Conservation (phyloP, 1,140 invertebrate genomes). For the Drosophila sechellia region DNA sequence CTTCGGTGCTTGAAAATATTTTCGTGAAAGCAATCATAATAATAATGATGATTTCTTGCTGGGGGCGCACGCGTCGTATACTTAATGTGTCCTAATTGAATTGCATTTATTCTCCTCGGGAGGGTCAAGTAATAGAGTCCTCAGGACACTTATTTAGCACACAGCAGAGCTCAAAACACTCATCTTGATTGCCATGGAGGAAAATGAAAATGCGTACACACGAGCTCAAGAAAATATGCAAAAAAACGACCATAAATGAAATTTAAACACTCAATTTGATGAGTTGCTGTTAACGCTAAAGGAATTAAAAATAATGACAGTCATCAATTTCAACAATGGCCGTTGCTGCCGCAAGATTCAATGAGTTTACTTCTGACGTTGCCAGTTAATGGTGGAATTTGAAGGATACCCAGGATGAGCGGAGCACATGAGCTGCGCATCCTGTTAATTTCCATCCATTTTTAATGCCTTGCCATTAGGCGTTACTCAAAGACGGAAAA, state of each 20-base stretch:
- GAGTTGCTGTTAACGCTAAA: slow-evolving; percentile 77
- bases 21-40: slow-evolving; percentile 27
- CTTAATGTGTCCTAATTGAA: slow-evolving; percentile 65
- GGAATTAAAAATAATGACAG: slow-evolving; percentile 74
- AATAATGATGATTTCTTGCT: slow-evolving; percentile 36
- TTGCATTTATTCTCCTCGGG: slow-evolving; percentile 53
- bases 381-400: slow-evolving; percentile 17
- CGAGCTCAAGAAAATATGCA: slow-evolving; percentile 39
- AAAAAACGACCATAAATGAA: slow-evolving; percentile 62
- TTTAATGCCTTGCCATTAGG: slow-evolving; percentile 69
- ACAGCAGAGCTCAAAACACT: slow-evolving; percentile 46
- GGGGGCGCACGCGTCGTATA: slow-evolving; percentile 36
- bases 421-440: slow-evolving; percentile 38
- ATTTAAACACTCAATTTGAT: slow-evolving; percentile 80
- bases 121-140: slow-evolving; percentile 32
- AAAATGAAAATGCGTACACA: slow-evolving; percentile 16
- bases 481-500: slow-evolving; percentile 6
- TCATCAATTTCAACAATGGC: slow-evolving; percentile 64
- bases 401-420: slow-evolving; percentile 12
- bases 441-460: slow-evolving; percentile 71
- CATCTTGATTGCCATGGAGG: slow-evolving; percentile 62
- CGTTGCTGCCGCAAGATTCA: slow-evolving; percentile 9
- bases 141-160: slow-evolving; percentile 19
- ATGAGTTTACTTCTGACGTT: slow-evolving; percentile 34
- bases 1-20: slow-evolving; percentile 25